Percentiles rank a stretch among this genome's conserved stretches.
These are phyloP conservation scores for Dendrolimus houi DNA, from an alignment of 2,888 invertebrate species.

Conservation along the genomic window DNA sequence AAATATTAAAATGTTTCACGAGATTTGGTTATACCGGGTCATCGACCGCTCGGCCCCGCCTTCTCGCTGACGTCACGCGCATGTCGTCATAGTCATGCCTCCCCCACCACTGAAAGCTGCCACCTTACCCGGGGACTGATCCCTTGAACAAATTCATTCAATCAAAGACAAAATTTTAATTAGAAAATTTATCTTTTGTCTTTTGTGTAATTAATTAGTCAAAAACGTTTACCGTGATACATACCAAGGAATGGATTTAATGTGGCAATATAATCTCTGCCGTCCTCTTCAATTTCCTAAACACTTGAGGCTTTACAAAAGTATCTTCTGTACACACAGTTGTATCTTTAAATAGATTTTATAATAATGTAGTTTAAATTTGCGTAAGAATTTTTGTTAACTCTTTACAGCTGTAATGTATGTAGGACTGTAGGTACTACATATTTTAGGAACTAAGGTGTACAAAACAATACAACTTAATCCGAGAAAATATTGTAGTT, in stretches of 20 bases:
- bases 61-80: slow-evolving; percentile 54
- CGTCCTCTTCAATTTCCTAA: no score
- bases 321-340: no score
- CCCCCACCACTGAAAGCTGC: slow-evolving; percentile 29
- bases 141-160: slow-evolving; percentile 34
- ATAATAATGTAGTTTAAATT: no score
- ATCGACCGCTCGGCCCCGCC: slow-evolving; percentile 51
- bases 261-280: no score
- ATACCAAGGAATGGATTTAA: not conserved
- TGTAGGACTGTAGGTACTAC: no score
- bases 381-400: no score
- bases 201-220: not conserved
- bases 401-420: no score
- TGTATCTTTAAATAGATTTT: no score
- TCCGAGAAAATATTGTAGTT: no score
- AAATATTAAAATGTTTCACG: not conserved
- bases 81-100: slow-evolving; percentile 59
- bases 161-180: slow-evolving; percentile 22
- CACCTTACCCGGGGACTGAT: slow-evolving; percentile 29
- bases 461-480: no score
- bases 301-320: no score
- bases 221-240: not conserved
- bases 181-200: not conserved
- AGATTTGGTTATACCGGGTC: slow-evolving; percentile 27
- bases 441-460: no score